Base-by-base conservation (phyloP, 2,797 vertebrate species). In the Anolis apletophallus region DNA sequence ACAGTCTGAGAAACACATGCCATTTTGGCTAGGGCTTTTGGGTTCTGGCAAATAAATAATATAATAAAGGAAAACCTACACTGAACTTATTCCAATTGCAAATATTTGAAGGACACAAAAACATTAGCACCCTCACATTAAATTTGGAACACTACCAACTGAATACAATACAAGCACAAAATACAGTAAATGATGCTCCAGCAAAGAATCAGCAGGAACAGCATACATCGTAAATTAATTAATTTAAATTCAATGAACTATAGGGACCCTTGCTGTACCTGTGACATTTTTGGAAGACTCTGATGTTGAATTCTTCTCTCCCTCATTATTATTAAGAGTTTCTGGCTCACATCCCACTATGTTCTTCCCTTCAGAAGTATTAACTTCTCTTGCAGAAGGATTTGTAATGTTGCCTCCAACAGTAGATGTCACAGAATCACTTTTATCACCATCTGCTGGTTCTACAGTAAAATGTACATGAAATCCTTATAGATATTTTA, bases 231-330 rank as follows among this genome's bases (percentile, higher is more conserved):
- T 80, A 85, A 92, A 91, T 93, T 91, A 80, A 68, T 95, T 40
- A 2, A 40, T 40, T 40, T 40, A 40, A 40, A 40, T 93, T 93
- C 90, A 94, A 93, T 93, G 96, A 94, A 93, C 95, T 92, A 96
- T 95, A 97, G 95, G 96, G 95, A 95, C 95, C 94, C 64, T 78
- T 89, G 71, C 95, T 96, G 94, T 98, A 99, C 98, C 98, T 98
- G 97, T 95, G 86, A 94, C 93, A 94, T 96, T 95, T 94, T 96
- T 95, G 91, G 95, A 95, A 94, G 95, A 95, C 94, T 97, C 96
- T 94, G 95, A 89, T 93, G 94, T 93, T 94, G 96, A 94, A 92
- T 94, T 97, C 96, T 97, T 97, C 95, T 96, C 96, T 94, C 93
- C 88, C 93, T 94, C 90, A 93, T 96, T 97, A 94, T 93, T 90